A percentile compares a stretch with the other conserved stretches of the same genome.
Conservation (phyloP, 1,140 invertebrate genomes). For the Drosophila trapezifrons region DNA sequence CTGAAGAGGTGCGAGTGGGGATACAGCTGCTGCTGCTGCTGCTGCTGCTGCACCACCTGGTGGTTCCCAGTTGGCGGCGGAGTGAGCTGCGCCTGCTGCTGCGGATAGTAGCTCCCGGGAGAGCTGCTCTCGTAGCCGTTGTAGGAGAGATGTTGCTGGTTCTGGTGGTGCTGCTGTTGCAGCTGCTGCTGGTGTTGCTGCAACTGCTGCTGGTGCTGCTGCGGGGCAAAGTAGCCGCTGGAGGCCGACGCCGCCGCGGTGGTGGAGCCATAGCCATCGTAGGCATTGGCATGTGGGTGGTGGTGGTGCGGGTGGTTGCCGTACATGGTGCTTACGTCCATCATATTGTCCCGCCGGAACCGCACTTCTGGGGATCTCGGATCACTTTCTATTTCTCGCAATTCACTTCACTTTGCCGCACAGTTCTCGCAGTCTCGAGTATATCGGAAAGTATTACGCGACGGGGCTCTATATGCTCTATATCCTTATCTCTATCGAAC, state of each 20-base stretch:
- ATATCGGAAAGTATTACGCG: constrained; percentile 22
- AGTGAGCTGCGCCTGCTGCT: constrained; percentile 46
- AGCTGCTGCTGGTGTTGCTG: constrained; percentile 56
- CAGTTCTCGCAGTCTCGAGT: constrained; percentile 29
- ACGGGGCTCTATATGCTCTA: constrained; percentile 18
- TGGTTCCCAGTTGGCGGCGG: constrained; percentile 55
- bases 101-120: constrained; percentile 55
- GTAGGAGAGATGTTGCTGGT: constrained; percentile 50
- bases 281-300: constrained; percentile 79
- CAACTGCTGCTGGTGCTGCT: constrained; percentile 48
- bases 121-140: constrained; percentile 56
- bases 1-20: constrained; percentile 82
- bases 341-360: constrained; percentile 85
- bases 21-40: constrained; percentile 54
- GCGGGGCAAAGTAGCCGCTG: constrained; percentile 48
- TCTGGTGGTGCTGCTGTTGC: constrained; percentile 54
- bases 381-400: constrained; percentile 5
- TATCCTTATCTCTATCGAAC: constrained; percentile 38
- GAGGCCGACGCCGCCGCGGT: constrained; percentile 48
- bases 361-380: constrained; percentile 32
- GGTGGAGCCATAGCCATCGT: constrained; percentile 76
- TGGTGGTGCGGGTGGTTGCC: constrained; percentile 86
- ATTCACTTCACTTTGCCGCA: constrained; percentile 35
- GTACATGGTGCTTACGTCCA: constrained; percentile 91
- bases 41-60: constrained; percentile 45